Evolutionary conservation across 2,888 invertebrate species (phyloP).

Genomic region (Epinotia nisella): DNA sequence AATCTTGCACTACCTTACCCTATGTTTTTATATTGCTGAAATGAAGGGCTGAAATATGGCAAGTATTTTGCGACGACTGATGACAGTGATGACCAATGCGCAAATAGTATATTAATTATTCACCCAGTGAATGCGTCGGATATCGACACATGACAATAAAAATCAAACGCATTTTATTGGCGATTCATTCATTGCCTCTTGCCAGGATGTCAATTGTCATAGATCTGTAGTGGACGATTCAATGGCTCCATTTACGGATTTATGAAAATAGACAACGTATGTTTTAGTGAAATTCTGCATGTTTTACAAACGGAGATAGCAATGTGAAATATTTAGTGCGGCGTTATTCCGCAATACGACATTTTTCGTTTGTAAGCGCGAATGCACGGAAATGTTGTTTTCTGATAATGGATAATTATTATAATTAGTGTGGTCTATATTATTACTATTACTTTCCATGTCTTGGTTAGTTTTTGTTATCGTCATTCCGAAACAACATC

Average conservation of each 20-base stretch:
- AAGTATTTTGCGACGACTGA: not conserved
- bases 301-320: not conserved
- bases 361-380: too few relatives aligned
- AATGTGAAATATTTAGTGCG: not conserved
- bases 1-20: too few relatives aligned
- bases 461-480: too few relatives aligned
- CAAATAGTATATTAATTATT: not conserved
- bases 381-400: too few relatives aligned
- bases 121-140: not conserved
- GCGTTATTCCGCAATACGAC: too few relatives aligned
- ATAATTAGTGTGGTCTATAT: too few relatives aligned
- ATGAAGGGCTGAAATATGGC: not conserved
- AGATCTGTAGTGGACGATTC: slow-evolving; percentile 1
- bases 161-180: slow-evolving; percentile 12
- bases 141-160: slow-evolving; percentile 11
- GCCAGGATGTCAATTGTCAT: not conserved
- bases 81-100: not conserved
- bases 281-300: not conserved
- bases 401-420: too few relatives aligned
- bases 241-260: not conserved
- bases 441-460: too few relatives aligned
- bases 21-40: too few relatives aligned
- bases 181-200: not conserved
- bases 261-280: not conserved
- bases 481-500: too few relatives aligned